phyloP scores from a whole-genome alignment of 2,888 invertebrate genomes.

The Eulithis prunata region DNA sequence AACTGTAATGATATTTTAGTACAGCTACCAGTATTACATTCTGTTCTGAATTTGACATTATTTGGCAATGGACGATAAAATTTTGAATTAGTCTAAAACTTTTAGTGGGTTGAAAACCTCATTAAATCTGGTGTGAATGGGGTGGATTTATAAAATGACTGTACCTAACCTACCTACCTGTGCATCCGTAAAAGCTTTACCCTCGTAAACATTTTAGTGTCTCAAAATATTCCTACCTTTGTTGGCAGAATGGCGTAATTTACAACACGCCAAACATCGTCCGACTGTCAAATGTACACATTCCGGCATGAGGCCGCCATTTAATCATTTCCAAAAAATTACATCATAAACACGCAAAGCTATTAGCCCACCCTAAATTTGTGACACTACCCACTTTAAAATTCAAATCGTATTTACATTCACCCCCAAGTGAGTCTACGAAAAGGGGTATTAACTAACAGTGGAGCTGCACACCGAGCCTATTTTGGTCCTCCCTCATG shows the following conservation, averaged over 20 bases:
- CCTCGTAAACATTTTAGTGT: constrained; percentile 34
- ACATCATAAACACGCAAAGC: constrained; percentile 39
- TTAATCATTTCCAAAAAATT: constrained; percentile 38
- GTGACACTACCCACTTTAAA: constrained; percentile 58
- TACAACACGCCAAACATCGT: constrained; percentile 31
- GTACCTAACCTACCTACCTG: constrained; percentile 11
- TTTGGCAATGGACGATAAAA: background rate
- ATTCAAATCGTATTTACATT: constrained; percentile 80
- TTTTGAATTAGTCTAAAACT: background rate
- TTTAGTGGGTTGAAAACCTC: constrained; percentile 10
- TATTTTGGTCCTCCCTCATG: constrained; percentile 73
- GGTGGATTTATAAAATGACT: constrained; percentile 21
- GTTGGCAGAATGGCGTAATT: constrained; percentile 35
- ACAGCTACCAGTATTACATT: background rate
- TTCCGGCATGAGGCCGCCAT: constrained; percentile 25
- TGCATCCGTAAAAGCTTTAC: constrained; percentile 25
- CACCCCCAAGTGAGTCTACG: constrained; percentile 63
- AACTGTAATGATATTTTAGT: background rate
- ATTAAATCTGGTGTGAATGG: constrained; percentile 14
- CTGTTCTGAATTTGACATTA: background rate
- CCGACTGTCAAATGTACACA: constrained; percentile 32
- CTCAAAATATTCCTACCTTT: constrained; percentile 31
- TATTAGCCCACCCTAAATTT: constrained; percentile 32
- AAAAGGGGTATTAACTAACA: constrained; percentile 69
- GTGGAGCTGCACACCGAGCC: constrained; percentile 58